These are phyloP conservation scores for Petrosia ficiformis DNA, from an alignment of 37 sponge, comb jelly and placozoan species.

Conservation along the genomic window DNA sequence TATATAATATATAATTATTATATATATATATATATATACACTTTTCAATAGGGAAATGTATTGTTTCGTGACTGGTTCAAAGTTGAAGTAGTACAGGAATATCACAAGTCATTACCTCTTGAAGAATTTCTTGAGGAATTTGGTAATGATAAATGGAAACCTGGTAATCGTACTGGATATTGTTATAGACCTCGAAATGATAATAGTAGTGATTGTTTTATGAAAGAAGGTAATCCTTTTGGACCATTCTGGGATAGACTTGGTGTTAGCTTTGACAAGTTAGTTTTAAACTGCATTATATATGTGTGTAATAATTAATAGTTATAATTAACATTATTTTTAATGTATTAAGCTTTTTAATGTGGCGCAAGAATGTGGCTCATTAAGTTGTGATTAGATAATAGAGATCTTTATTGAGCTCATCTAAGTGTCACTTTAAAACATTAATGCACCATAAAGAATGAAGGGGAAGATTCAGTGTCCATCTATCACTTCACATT, in stretches of 20 bases:
- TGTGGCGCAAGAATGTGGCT: too few species aligned
- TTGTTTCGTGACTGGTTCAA: slow-evolving; percentile 83
- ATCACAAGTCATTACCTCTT: slow-evolving; percentile 64
- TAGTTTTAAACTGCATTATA: slow-evolving; percentile 26
- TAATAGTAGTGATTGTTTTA: slow-evolving; percentile 37
- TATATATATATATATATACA: neutral
- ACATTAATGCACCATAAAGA: too few species aligned
- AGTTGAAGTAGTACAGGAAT: slow-evolving; percentile 60
- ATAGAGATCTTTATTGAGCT: too few species aligned
- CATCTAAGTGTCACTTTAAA: too few species aligned
- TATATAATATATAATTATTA: neutral
- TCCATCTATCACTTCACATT: too few species aligned
- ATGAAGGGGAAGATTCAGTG: too few species aligned
- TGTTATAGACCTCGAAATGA: slow-evolving; percentile 39
- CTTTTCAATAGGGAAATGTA: slow-evolving; percentile 41
- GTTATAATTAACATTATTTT: too few species aligned
- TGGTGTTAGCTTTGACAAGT: slow-evolving; percentile 61
- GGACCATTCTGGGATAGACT: slow-evolving; percentile 84
- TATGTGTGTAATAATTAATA: too few species aligned
- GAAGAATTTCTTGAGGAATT: slow-evolving; percentile 75
- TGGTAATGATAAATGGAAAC: slow-evolving; percentile 77
- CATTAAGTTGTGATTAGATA: too few species aligned
- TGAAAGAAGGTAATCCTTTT: slow-evolving; percentile 88
- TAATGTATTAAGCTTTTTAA: too few species aligned
- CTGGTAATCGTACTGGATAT: slow-evolving; percentile 64